A percentile compares a stretch with the other conserved stretches of the same genome.
Conservation (phyloP, 2,888 invertebrate genomes). For the Xanthorhoe spadicearia region DNA sequence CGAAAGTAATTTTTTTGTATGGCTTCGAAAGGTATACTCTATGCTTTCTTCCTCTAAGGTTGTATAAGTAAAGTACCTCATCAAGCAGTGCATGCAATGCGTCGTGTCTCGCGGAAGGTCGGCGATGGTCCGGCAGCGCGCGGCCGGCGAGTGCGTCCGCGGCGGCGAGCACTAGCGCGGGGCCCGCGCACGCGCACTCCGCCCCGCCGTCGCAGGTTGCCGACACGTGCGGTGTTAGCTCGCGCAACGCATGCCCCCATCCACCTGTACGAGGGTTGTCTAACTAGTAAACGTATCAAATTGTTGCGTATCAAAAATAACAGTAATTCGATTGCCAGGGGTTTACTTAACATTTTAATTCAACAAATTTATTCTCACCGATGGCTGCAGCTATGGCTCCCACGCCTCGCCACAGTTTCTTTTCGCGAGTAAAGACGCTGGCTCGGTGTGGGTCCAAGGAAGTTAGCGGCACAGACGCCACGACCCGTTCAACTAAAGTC, state of each 20-base stretch:
- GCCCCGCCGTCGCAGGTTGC: constrained; percentile 49
- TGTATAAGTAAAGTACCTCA: too few species aligned
- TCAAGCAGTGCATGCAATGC: constrained; percentile 75
- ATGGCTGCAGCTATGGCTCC: constrained; percentile 76
- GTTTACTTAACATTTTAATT: too few species aligned
- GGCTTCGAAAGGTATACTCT: too few species aligned
- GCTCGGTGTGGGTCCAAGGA: constrained; percentile 78
- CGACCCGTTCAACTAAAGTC: constrained; percentile 88
- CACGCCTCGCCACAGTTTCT: constrained; percentile 72
- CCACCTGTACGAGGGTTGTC: too few species aligned
- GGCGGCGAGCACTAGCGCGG: constrained; percentile 89
- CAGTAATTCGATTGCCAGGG: too few species aligned
- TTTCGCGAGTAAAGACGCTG: constrained; percentile 68
- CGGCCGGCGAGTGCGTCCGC: constrained; percentile 90
- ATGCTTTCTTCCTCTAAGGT: too few species aligned
- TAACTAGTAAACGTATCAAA: too few species aligned
- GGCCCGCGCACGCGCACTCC: constrained; percentile 83
- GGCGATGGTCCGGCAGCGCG: constrained; percentile 84
- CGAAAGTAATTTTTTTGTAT: too few species aligned
- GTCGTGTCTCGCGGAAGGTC: constrained; percentile 85
- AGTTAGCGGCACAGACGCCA: constrained; percentile 77
- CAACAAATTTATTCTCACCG: constrained; percentile 54
- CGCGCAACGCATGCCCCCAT: constrained; percentile 86
- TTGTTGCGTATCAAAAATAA: too few species aligned
- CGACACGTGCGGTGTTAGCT: constrained; percentile 81